Base-by-base conservation (phyloP, 2,113 vertebrate species). In the Phalacrocorax brasilianus region DNA sequence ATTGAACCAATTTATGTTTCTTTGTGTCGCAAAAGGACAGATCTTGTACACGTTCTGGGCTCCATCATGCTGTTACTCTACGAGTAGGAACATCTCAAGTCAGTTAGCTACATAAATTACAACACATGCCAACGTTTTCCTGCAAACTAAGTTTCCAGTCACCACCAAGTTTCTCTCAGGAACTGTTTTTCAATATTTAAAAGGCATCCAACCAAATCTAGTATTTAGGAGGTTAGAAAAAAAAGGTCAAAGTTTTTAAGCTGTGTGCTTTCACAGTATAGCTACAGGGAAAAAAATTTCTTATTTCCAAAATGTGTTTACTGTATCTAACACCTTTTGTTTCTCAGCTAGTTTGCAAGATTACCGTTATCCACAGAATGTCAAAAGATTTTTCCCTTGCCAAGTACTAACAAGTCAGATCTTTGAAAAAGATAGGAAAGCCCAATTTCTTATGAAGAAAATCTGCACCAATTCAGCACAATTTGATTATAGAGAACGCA, bases 41-140 rank as follows among this genome's bases (percentile, higher is more conserved):
- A 62, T 38, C 52, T 45, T 0, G 0, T 11, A 8, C 0, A 0
- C 30, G 30, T 56, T 28, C 65, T 47, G 27, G 61, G 65, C 67
- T 50, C 72, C 32, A 33, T 8, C 0, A 0, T 1, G 30, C 75
- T 71, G 16, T 13, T 33, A 30, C 53, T 79, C 21, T 33, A 33
- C 18, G 8, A 66, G 10, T 30, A 53, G 33, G 35, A 63, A 5
- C 14, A 40, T 5, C 16, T 68, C 52, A n/a, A 56, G 11, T 14
- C 71, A 81, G 12, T 35, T n/a, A 74, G 13, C 30, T 35, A 56
- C 8, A 2, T 27, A 35, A 32, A 52, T 35, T 49, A 42, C 42
- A 33, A 28, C 18, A 71, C 20, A 53, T 12, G 20, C 38, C 50
- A 38, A 15, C 22, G 24, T 53, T n/a, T 72, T 52, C 18, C 72